phyloP scores from a whole-genome alignment of 2,113 vertebrate species.

The Crypturellus undulatus region DNA sequence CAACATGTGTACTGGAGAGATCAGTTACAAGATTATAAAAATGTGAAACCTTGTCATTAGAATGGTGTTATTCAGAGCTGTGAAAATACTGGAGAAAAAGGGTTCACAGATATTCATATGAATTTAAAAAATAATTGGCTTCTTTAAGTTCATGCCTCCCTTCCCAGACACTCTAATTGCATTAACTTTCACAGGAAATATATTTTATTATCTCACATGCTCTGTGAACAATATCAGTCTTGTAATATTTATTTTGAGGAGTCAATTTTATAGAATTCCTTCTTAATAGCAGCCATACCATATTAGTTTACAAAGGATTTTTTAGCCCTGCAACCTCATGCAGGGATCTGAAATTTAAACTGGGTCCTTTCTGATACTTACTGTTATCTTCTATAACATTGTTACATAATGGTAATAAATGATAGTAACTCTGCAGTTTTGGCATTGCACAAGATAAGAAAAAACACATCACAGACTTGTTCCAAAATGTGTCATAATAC shows the following conservation, averaged over 20 bases:
- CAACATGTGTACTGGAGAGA: slow-evolving; percentile 21
- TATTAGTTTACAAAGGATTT: neutral
- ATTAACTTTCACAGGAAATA: neutral
- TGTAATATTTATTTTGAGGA: neutral
- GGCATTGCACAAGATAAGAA: neutral
- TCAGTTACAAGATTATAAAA: slow-evolving; percentile 59
- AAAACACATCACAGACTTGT: neutral
- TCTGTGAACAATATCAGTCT: neutral
- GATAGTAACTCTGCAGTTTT: neutral
- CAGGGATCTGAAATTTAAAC: neutral
- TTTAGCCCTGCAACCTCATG: neutral
- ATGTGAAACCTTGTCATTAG: slow-evolving; percentile 44
- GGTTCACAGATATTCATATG: neutral
- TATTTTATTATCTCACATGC: neutral
- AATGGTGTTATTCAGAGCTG: neutral
- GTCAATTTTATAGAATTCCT: neutral
- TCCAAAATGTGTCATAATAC: neutral
- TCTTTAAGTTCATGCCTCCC: neutral
- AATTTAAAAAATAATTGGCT: neutral
- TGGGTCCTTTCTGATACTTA: neutral
- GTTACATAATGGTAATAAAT: neutral
- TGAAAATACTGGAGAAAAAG: neutral
- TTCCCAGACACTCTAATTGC: neutral
- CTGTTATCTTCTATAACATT: fast-evolving
- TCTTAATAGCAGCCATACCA: neutral